phyloP scores from a whole-genome alignment of 2,888 invertebrate species.

The Andrena hattorfiana region DNA sequence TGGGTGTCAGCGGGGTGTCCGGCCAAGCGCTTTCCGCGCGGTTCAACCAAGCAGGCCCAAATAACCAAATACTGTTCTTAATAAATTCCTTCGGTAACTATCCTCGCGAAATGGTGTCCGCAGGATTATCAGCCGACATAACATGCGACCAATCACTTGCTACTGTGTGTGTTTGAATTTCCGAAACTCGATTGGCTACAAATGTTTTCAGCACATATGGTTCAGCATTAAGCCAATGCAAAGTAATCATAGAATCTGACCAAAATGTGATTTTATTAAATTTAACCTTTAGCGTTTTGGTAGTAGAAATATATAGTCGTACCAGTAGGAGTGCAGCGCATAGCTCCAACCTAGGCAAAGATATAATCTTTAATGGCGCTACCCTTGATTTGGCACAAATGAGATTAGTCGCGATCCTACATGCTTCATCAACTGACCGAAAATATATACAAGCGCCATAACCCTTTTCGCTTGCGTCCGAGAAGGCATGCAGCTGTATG shows the following conservation, averaged over 20 bases:
- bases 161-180: background rate
- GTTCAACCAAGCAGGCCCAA: background rate
- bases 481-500: too few species aligned
- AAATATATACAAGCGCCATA: too few species aligned
- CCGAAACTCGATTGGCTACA: background rate
- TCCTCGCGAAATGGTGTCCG: conserved; percentile 20
- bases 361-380: background rate
- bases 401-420: too few species aligned
- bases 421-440: too few species aligned
- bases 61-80: background rate
- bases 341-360: conserved; percentile 10
- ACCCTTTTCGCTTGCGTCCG: too few species aligned
- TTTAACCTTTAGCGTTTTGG: background rate
- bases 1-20: background rate
- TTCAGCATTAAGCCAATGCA: conserved; percentile 7
- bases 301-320: background rate
- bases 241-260: conserved; percentile 6
- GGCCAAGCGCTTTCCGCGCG: background rate
- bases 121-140: conserved; percentile 15
- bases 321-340: background rate
- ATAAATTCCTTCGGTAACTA: conserved; percentile 8
- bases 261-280: background rate
- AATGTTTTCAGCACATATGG: conserved; percentile 6
- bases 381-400: too few species aligned
- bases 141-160: background rate